phyloP scores from a whole-genome alignment of 2,797 vertebrate species.

The Galagoides demidoff region DNA sequence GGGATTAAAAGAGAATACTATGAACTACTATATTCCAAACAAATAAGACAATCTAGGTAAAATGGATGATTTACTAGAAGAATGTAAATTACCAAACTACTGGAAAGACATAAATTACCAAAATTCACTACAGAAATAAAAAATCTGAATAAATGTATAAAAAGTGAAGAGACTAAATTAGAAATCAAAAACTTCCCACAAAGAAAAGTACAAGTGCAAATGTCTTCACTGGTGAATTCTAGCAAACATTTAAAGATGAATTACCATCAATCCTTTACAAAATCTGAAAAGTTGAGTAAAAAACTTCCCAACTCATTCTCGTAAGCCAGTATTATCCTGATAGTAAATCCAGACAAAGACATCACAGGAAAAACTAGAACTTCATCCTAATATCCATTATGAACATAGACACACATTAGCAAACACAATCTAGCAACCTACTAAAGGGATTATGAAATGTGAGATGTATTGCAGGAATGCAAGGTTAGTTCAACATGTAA shows the following conservation, averaged over 20 bases:
- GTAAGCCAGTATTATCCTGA: not conserved
- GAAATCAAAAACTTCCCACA: not conserved
- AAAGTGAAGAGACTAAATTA: not conserved
- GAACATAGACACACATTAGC: not conserved
- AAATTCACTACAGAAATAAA: not conserved
- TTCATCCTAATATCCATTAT: not conserved
- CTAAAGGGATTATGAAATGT: not conserved
- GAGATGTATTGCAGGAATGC: not conserved
- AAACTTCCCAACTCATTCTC: not conserved
- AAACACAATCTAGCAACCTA: not conserved
- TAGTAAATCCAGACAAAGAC: not conserved
- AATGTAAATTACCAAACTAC: not conserved
- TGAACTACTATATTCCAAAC: not conserved
- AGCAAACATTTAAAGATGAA: not conserved
- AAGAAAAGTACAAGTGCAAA: not conserved
- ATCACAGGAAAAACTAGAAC: not conserved
- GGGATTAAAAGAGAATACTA: not conserved
- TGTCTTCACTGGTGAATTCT: not conserved
- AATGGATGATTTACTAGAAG: not conserved
- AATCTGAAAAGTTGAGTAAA: not conserved
- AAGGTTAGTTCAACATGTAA: not conserved
- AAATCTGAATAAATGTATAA: not conserved
- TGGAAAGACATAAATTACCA: not conserved
- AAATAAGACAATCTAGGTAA: not conserved
- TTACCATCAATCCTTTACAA: not conserved